phyloP scores from a whole-genome alignment of 2,797 vertebrate species.

The Anguilla anguilla region DNA sequence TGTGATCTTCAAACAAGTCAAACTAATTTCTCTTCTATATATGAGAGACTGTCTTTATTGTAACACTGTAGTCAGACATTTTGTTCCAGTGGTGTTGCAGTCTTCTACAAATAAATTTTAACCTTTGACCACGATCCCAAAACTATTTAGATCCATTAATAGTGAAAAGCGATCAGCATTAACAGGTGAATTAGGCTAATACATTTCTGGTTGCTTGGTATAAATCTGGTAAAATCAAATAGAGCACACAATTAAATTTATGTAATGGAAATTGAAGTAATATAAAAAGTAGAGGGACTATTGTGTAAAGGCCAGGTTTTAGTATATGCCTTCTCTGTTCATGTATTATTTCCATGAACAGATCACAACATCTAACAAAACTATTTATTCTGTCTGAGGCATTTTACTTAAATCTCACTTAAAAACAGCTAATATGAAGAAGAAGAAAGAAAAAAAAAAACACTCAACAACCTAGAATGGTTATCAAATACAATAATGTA shows the following conservation, averaged over 20 bases:
- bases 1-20: background rate
- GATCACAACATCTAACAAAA: background rate
- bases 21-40: too few species aligned
- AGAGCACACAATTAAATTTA: background rate
- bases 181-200: background rate
- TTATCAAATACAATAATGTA: too few species aligned
- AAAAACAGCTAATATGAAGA: too few species aligned
- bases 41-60: too few species aligned
- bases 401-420: too few species aligned
- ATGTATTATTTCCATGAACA: background rate
- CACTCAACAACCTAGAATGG: too few species aligned
- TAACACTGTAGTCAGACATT: too few species aligned
- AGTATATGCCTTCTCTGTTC: background rate
- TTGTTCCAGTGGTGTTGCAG: too few species aligned
- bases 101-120: background rate
- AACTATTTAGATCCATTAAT: background rate
- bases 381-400: too few species aligned
- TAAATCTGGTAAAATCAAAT: background rate
- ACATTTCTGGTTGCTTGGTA: background rate
- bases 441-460: too few species aligned
- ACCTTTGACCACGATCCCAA: background rate
- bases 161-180: background rate
- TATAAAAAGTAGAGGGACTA: background rate
- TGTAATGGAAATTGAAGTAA: background rate
- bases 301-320: background rate